Evolutionary conservation across 2,113 vertebrate species (phyloP).

Genomic region (Tapirus terrestris): DNA sequence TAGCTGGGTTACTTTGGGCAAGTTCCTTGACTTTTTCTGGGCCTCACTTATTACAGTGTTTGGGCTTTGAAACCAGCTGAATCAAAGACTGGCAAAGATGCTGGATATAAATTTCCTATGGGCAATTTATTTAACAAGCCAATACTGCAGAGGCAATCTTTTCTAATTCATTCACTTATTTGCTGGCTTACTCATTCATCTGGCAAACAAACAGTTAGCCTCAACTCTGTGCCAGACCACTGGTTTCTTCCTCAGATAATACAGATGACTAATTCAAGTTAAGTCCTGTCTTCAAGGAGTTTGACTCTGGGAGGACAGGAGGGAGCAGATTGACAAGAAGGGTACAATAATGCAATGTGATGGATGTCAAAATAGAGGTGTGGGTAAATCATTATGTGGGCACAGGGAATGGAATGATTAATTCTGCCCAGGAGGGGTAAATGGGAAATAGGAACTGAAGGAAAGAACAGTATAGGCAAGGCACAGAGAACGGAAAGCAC

Average conservation of each 20-base stretch:
- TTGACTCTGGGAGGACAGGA: not conserved
- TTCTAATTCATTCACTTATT: not conserved
- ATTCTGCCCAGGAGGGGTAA: not conserved
- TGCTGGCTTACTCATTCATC: not conserved
- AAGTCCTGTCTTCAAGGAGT: not conserved
- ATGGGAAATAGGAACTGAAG: too few relatives aligned
- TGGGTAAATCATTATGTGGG: not conserved
- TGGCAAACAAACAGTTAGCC: not conserved
- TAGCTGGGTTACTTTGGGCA: not conserved
- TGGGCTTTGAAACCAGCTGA: conserved; percentile 27
- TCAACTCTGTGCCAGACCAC: not conserved
- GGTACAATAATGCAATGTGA: not conserved
- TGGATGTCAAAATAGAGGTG: not conserved
- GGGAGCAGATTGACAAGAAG: not conserved
- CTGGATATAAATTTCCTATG: not conserved
- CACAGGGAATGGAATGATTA: not conserved
- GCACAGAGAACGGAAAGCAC: not conserved
- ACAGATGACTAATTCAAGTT: not conserved
- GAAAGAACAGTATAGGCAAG: not conserved
- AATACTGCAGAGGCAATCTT: not conserved
- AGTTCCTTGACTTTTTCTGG: conserved; percentile 31
- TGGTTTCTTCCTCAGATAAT: not conserved
- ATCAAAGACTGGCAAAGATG: not conserved
- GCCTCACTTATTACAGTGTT: not conserved
- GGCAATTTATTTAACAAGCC: not conserved